Conservation (phyloP, 2,888 invertebrate species). For the Catocala fraxini region DNA sequence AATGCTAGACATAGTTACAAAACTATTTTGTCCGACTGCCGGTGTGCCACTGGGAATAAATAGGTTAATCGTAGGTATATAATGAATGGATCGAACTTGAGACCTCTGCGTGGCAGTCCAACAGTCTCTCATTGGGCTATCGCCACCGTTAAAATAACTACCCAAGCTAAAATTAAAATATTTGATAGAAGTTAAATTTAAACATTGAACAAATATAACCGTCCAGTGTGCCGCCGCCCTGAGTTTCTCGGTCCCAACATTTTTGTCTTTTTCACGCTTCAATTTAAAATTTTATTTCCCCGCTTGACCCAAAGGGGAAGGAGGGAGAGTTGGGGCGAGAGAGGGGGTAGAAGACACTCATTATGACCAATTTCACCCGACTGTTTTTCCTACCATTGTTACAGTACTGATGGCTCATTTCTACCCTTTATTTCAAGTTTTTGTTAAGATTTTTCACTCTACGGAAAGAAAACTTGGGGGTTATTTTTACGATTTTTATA, state of each 20-base stretch:
- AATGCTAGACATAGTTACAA: no score
- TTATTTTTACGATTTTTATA: conserved; percentile 39
- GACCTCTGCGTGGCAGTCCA: no score
- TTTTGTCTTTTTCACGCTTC: conserved; percentile 83
- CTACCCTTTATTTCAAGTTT: conserved; percentile 71
- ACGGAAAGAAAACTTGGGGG: conserved; percentile 51
- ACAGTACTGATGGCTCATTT: conserved; percentile 74
- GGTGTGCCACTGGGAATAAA: no score
- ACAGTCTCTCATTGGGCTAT: no score
- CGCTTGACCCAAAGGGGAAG: conserved; percentile 79
- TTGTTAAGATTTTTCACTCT: conserved; percentile 59
- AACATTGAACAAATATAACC: neutral
- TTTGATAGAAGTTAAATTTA: neutral
- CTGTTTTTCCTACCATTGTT: conserved; percentile 76
- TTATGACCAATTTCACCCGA: conserved; percentile 85
- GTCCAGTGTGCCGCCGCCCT: conserved; percentile 37
- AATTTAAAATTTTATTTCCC: conserved; percentile 84
- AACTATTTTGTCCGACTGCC: no score
- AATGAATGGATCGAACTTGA: no score
- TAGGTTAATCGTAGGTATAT: no score
- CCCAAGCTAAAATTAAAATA: no score
- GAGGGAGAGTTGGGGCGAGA: conserved; percentile 38
- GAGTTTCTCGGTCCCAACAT: conserved; percentile 63
- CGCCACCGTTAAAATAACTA: no score
- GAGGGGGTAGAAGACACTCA: conserved; percentile 73